These are phyloP conservation scores for Craseonycteris thonglongyai DNA, from an alignment of 2,113 vertebrate genomes.

Conservation along the genomic window DNA sequence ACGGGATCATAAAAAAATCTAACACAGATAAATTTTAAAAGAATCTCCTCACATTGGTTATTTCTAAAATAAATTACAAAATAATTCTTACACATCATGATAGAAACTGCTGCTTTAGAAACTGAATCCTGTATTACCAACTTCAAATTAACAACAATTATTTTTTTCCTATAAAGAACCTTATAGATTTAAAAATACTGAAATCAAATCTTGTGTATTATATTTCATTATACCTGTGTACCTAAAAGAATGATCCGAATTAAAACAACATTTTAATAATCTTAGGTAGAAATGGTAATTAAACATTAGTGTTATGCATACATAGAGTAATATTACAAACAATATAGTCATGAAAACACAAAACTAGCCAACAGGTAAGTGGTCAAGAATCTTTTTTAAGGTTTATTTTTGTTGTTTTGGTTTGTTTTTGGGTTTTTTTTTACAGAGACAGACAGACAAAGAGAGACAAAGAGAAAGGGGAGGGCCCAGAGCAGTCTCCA, in stretches of 20 bases:
- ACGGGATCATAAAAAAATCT: background rate
- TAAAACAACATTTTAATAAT: conserved; percentile 10
- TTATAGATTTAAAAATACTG: background rate
- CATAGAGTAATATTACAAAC: background rate
- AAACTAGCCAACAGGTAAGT: background rate
- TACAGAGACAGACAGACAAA: too few species aligned
- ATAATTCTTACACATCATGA: background rate
- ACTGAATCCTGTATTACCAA: background rate
- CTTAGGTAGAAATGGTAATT: background rate
- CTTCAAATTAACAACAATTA: background rate
- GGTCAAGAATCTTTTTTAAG: too few species aligned
- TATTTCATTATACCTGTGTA: background rate
- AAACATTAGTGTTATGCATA: background rate
- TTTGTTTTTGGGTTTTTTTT: too few species aligned
- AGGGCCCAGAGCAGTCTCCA: too few species aligned
- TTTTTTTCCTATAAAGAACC: background rate
- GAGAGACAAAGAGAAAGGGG: too few species aligned
- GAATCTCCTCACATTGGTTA: background rate
- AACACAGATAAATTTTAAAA: background rate
- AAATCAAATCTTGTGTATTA: background rate
- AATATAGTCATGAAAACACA: background rate
- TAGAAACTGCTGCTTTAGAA: conserved; percentile 21
- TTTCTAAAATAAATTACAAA: conserved; percentile 11
- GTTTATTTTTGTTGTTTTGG: too few species aligned
- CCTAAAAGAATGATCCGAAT: background rate